A percentile compares a stretch with the other conserved stretches of the same genome.
Evolutionary conservation across 2,888 invertebrate genomes (phyloP).

Genomic region (Spodoptera picta): DNA sequence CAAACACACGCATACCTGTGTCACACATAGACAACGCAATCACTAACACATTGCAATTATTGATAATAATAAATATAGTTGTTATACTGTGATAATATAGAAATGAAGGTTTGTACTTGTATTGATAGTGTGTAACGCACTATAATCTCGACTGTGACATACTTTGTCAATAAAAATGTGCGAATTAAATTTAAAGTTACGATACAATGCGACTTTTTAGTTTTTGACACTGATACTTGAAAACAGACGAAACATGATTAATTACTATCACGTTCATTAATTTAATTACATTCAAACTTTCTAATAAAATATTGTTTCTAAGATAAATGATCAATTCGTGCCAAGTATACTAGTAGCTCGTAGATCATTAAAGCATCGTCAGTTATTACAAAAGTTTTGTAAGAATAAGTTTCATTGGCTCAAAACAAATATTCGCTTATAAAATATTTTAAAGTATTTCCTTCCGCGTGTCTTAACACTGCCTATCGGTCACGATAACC

Average conservation of each 20-base stretch:
- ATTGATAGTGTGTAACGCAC: slow-evolving; percentile 16
- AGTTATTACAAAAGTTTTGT: no score
- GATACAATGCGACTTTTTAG: slow-evolving; percentile 27
- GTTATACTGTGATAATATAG: neutral
- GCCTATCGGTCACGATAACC: slow-evolving; percentile 42
- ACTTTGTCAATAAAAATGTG: slow-evolving; percentile 14
- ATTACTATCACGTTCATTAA: neutral
- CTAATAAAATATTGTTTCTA: no score
- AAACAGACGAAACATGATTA: slow-evolving; percentile 13
- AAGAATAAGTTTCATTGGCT: no score
- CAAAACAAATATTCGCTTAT: slow-evolving; percentile 6
- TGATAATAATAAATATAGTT: slow-evolving; percentile 5
- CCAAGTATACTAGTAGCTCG: no score
- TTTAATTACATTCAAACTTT: no score
- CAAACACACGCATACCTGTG: slow-evolving; percentile 3
- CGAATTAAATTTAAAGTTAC: slow-evolving; percentile 32
- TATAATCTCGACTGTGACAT: slow-evolving; percentile 37
- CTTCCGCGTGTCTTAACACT: slow-evolving; percentile 17
- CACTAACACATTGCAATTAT: slow-evolving; percentile 4
- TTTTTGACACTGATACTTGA: slow-evolving; percentile 20
- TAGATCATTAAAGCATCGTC: neutral
- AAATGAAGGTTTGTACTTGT: slow-evolving; percentile 1
- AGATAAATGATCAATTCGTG: no score
- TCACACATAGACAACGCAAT: slow-evolving; percentile 1
- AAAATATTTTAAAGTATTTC: slow-evolving; percentile 19